These are phyloP conservation scores for Trachelus iudaicus DNA, from an alignment of 2,888 invertebrate species.

Conservation along the genomic window DNA sequence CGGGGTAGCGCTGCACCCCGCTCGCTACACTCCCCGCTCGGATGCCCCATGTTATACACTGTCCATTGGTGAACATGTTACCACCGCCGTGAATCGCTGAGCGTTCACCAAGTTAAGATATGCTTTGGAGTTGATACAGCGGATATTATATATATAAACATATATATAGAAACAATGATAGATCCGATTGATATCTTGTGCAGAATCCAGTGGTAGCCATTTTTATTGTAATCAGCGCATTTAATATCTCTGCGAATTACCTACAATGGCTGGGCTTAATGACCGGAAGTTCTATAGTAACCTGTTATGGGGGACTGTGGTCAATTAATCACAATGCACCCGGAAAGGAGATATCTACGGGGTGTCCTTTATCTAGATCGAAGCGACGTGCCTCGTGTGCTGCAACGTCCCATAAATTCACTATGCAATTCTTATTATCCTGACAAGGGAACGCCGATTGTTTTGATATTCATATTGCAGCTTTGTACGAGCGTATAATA, in stretches of 20 bases:
- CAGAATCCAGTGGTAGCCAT: constrained; percentile 22
- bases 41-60: not conserved
- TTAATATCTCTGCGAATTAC: constrained; percentile 11
- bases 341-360: constrained; percentile 11
- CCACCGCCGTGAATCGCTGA: not conserved
- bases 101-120: not conserved
- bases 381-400: not conserved
- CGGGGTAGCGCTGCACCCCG: not conserved
- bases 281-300: not conserved
- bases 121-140: not conserved
- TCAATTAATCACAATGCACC: not conserved
- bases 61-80: not conserved
- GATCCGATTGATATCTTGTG: not conserved
- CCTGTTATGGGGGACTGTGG: not conserved
- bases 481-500: not conserved
- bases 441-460: not conserved
- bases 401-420: not conserved
- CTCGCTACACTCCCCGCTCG: not conserved
- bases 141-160: not conserved
- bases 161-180: not conserved
- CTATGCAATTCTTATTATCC: not conserved
- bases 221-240: constrained; percentile 37
- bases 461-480: not conserved
- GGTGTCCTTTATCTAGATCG: constrained; percentile 10
- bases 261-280: not conserved